Base-by-base conservation (phyloP, 2,888 invertebrate species). In the Ophioninae sp. region DNA sequence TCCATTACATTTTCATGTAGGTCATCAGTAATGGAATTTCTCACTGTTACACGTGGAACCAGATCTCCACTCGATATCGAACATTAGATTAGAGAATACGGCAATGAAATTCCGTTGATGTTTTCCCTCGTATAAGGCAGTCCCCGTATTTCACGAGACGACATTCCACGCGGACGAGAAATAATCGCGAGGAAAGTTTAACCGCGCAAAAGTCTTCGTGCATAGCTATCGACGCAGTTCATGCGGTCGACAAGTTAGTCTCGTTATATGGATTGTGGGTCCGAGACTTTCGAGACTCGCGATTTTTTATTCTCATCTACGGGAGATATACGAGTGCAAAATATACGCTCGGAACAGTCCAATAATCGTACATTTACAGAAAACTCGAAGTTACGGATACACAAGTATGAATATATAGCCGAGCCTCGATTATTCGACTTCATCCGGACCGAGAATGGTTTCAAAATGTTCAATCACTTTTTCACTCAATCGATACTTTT, bases 111-210 rank as follows among this genome's bases (percentile, higher is more conserved):
- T 74, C 51, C 30, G 67, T 71, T 65, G 78, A 79, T 67, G 61
- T 67, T 83, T 81, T 81, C 72, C 63, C 75, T 83, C 83, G 83
- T 85, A 86, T 86, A 86, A 87, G 86, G 78, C 81, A 51, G 80
- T 78, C 84, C 85, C 81, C 85, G 85, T 84, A 83, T 84, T 82
- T 81, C 80, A 79, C 61, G 61, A 68, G 85, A 84, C 86, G 81
- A 84, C 88, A 87, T 87, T 88, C 88, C 88, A 75, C 79, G 78
- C 30, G 71, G 61, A 72, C 77, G 83, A 82, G 81, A 81, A 86
- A 86, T 87, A 86, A 86, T 86, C 86, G 85, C 84, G 83, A 87
- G 87, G 87, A 87, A 88, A 88, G 88, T 87, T 84, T 84, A 64
- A 80, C 71, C 71, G 78, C 74, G 73, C 65, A 63, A 58, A 61